phyloP scores from a whole-genome alignment of 2,888 invertebrate genomes.

The Drosophila pseudotakahashii region DNA sequence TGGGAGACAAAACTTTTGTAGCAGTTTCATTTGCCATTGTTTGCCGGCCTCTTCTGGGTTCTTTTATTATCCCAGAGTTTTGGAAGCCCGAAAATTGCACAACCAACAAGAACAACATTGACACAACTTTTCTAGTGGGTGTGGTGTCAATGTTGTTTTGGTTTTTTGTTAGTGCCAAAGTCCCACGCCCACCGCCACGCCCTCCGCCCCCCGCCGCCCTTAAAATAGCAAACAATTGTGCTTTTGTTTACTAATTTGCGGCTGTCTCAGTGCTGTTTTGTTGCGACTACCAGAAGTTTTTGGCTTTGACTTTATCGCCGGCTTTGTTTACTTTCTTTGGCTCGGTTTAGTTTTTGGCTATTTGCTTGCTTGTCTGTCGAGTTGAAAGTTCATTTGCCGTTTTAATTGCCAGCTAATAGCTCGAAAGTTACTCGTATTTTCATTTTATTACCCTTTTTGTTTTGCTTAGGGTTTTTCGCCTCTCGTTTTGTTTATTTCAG shows the following conservation, averaged over 20 bases:
- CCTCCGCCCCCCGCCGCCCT: conserved; percentile 2
- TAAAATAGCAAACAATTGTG: conserved; percentile 66
- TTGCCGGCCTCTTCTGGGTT: conserved; percentile 27
- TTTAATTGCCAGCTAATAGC: conserved; percentile 76
- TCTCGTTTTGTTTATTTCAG: conserved; percentile 14
- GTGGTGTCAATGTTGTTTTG: conserved; percentile 58
- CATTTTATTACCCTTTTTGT: conserved; percentile 26
- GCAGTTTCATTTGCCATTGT: conserved; percentile 70
- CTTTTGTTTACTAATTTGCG: conserved; percentile 77
- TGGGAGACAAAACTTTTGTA: conserved; percentile 46
- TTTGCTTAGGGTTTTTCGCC: conserved; percentile 23
- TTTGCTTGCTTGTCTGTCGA: conserved; percentile 24
- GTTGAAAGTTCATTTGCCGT: conserved; percentile 77
- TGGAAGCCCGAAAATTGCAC: conserved; percentile 43
- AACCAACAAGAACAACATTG: conserved; percentile 30
- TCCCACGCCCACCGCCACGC: conserved; percentile 26
- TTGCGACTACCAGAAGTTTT: conserved; percentile 22
- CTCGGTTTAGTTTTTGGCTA: conserved; percentile 61
- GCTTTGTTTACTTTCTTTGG: conserved; percentile 74
- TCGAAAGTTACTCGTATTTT: conserved; percentile 69
- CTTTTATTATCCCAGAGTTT: conserved; percentile 26
- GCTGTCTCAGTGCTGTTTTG: conserved; percentile 43
- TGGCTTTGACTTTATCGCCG: conserved; percentile 57
- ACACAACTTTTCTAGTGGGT: conserved; percentile 65
- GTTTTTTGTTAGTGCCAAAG: conserved; percentile 47